A percentile compares a stretch with the other conserved stretches of the same genome.
Evolutionary conservation across 2,797 vertebrate genomes (phyloP).

Genomic region (Alectoris magna): DNA sequence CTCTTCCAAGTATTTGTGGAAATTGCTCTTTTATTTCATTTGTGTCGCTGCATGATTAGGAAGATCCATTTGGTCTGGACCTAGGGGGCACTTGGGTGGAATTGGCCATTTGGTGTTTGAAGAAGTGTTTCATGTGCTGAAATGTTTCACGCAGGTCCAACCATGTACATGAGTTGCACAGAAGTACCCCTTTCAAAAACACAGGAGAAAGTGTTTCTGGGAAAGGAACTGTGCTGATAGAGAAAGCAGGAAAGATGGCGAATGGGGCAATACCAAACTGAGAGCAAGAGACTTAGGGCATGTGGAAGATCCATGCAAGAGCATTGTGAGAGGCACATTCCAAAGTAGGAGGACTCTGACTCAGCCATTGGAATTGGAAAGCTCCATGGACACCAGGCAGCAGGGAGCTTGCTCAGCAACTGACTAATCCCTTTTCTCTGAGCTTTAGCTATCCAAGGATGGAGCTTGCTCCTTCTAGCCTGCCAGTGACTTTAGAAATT

Average conservation of each 20-base stretch:
- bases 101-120: not conserved
- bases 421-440: not conserved
- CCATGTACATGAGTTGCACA: rapidly evolving
- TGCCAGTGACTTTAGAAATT: conserved; percentile 38
- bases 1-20: not conserved
- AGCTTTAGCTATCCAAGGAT: not conserved
- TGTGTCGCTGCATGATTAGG: not conserved
- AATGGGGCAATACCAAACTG: not conserved
- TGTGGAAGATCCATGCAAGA: not conserved
- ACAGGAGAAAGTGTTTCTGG: rapidly evolving
- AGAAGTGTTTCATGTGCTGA: not conserved
- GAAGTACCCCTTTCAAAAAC: not conserved
- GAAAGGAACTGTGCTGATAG: not conserved
- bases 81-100: not conserved
- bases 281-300: not conserved
- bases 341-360: not conserved
- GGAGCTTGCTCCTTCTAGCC: conserved; percentile 11
- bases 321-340: not conserved
- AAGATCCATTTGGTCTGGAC: not conserved
- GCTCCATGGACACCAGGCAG: not conserved
- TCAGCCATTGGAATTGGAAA: not conserved
- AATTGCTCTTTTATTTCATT: not conserved
- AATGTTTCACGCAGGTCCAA: not conserved
- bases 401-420: conserved; percentile 17
- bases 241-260: not conserved